Evolutionary conservation across 2,888 invertebrate genomes (phyloP), one percentile per base, ranked within the genome.

Genomic region (Ochropleura plecta): DNA sequence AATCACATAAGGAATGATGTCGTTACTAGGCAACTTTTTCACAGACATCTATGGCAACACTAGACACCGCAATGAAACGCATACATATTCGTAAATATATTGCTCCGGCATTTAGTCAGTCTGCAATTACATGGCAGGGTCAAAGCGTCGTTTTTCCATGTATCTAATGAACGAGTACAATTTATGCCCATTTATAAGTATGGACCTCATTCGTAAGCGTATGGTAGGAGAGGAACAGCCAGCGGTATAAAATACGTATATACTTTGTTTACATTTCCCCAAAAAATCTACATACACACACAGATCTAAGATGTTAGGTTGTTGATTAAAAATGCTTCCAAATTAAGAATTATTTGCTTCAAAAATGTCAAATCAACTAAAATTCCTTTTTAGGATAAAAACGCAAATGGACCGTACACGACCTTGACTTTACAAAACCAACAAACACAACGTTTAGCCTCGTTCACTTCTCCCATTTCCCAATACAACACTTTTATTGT

Each of bases 111-210:
- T 70, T 83, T 60, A 71, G 71, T 74, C 51, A 53, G 55, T 60
- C 59, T 46, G 72, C 87, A 92, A 92, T 92, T 90, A 91, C 91
- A 91, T 91, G 89, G 89, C 78, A 72, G 84, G 88, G 91, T 92
- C 91, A 92, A 92, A 93, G 90, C 91, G 88, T 91, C 86, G 91
- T 92, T 92, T 93, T 92, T 90, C 88, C 88, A 84, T 87, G 88
- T 88, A 87, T 88, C 91, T 92, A 93, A 93, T 92, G 93, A 93
- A 93, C 88, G 87, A 73, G 86, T 89, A 91, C 91, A 91, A 93
- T 93, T 92, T 92, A 92, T 92, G 91, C 88, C 87, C 91, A 91
- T 93, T 92, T 90, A 90, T 90, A 90, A 84, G 87, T 81, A 83
- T 88, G 83, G 76, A 71, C 82, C 78, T 69, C 70, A 70, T 63